Conservation (phyloP, 2,888 invertebrate species). For the Acronicta psi region DNA sequence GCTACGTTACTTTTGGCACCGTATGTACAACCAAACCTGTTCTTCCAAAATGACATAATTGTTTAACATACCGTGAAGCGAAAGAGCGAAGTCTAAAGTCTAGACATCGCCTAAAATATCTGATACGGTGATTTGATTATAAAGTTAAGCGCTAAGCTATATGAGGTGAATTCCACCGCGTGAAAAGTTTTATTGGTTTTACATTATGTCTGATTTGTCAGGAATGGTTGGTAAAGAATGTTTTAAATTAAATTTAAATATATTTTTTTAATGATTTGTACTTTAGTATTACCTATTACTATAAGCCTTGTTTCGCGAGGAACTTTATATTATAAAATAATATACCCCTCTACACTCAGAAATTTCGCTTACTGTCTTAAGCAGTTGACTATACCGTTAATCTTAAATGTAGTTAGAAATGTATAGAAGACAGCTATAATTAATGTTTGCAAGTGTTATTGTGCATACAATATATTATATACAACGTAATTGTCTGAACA, state of each 20-base stretch:
- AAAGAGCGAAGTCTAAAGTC: slow-evolving; percentile 3
- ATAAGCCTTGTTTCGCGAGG: slow-evolving; percentile 14
- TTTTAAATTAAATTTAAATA: too few relatives aligned
- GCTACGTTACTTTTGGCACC: slow-evolving; percentile 25
- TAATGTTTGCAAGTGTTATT: slow-evolving; percentile 27
- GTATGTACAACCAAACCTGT: slow-evolving; percentile 27
- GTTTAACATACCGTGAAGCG: slow-evolving; percentile 24
- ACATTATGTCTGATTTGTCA: too few relatives aligned
- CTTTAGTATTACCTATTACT: too few relatives aligned
- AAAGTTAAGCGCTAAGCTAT: slow-evolving; percentile 10
- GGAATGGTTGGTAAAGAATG: too few relatives aligned
- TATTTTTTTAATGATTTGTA: too few relatives aligned
- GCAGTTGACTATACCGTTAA: too few relatives aligned
- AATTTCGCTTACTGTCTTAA: too few relatives aligned
- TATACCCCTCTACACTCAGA: too few relatives aligned
- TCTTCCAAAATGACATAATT: slow-evolving; percentile 27
- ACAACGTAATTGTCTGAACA: slow-evolving; percentile 18
- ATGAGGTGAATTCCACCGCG: background rate
- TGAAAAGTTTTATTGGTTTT: too few relatives aligned
- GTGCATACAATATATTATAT: slow-evolving; percentile 1
- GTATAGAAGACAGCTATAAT: slow-evolving; percentile 11
- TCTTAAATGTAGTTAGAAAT: too few relatives aligned
- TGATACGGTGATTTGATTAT: slow-evolving; percentile 14
- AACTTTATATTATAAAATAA: too few relatives aligned
- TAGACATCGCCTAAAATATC: slow-evolving; percentile 8